Percentiles rank a stretch among this genome's conserved stretches.
Conservation (phyloP, 2,888 invertebrate genomes). For the Halocaridina rubra region DNA sequence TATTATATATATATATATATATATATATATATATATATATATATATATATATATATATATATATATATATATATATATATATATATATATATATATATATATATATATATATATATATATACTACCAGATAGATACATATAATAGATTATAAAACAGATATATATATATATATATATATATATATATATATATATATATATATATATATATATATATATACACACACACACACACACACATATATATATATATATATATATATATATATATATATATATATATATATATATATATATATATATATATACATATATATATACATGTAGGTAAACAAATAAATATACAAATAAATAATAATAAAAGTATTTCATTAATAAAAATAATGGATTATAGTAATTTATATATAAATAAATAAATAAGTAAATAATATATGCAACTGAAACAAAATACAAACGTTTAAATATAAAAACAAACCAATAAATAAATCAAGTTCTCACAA, state of each 20-base stretch:
- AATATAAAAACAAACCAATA: neutral
- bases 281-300: neutral
- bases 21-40: constrained; percentile 7
- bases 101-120: neutral
- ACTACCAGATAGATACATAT: neutral
- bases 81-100: neutral
- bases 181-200: neutral
- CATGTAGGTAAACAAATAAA: neutral
- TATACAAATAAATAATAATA: neutral
- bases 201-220: neutral
- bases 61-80: constrained; percentile 21
- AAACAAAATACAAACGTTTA: neutral
- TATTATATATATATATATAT: neutral
- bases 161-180: neutral
- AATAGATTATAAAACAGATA: no score
- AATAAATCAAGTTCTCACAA: neutral
- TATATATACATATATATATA: neutral
- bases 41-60: neutral
- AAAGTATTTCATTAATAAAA: no score
- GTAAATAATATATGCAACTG: neutral
- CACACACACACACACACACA: neutral
- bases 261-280: constrained; percentile 29
- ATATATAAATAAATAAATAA: constrained; percentile 23
- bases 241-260: neutral
- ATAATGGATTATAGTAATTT: neutral